These are phyloP conservation scores for Plecturocebus donacophilus DNA, from an alignment of 2,113 vertebrate species.

Conservation along the genomic window DNA sequence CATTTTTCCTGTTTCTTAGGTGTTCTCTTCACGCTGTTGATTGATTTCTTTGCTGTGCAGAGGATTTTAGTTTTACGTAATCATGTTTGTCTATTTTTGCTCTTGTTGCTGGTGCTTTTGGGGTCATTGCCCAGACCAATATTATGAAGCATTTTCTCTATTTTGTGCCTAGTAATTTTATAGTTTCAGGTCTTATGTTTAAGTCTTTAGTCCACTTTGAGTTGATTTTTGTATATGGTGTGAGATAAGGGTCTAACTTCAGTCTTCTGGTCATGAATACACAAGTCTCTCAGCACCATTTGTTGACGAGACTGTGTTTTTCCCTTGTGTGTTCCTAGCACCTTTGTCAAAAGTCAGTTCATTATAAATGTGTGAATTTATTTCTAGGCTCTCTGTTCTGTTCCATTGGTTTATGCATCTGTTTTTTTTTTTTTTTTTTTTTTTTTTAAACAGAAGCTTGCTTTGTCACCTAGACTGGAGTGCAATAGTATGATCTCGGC, in stretches of 20 bases:
- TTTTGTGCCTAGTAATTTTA: not conserved
- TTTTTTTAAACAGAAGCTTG: fast-evolving
- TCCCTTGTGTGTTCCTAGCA: not conserved
- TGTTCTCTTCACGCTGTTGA: not conserved
- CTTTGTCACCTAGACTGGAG: no score
- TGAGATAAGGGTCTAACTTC: not conserved
- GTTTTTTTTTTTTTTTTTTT: no score
- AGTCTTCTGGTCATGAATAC: not conserved
- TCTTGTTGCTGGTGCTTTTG: not conserved
- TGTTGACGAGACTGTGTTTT: not conserved
- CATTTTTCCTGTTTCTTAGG: not conserved
- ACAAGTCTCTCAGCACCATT: not conserved
- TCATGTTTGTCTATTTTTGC: not conserved
- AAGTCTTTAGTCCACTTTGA: not conserved
- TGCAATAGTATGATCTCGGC: no score
- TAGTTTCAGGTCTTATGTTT: not conserved
- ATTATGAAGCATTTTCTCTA: not conserved
- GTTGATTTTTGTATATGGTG: not conserved
- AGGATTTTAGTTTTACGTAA: not conserved
- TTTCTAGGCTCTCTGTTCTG: not conserved
- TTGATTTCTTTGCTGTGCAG: not conserved
- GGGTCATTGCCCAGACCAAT: not conserved
- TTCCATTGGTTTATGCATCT: not conserved
- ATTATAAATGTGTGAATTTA: not conserved
- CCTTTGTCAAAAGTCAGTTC: not conserved